Conservation (phyloP, 1,140 invertebrate species). For the Neelides sp. region DNA sequence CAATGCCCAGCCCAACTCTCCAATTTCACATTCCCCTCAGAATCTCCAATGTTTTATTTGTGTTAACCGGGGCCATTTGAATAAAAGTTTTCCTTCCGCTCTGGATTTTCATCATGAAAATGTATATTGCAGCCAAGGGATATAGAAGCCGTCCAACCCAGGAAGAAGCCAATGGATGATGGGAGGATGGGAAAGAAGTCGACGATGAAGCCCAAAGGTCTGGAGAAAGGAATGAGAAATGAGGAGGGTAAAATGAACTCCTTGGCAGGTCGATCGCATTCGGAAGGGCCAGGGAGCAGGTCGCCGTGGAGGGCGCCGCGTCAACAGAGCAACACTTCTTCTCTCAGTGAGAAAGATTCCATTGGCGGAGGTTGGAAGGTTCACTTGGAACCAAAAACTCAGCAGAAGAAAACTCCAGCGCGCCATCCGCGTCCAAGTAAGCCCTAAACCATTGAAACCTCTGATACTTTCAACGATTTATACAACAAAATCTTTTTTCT, state of each 20-base stretch:
- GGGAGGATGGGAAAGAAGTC: conserved; percentile 16
- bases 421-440: conserved; percentile 42
- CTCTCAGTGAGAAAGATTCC: conserved; percentile 21
- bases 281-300: conserved; percentile 21
- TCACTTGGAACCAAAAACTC: conserved; percentile 30
- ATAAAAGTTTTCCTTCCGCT: too few relatives aligned
- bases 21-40: too few relatives aligned
- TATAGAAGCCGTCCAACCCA: conserved; percentile 26
- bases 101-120: too few relatives aligned
- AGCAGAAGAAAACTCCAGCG: too few relatives aligned
- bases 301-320: conserved; percentile 23
- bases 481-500: too few relatives aligned
- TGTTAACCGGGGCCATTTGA: too few relatives aligned
- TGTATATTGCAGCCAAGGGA: conserved; percentile 22
- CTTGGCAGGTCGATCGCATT: conserved; percentile 43
- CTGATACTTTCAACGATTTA: too few relatives aligned
- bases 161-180: conserved; percentile 22
- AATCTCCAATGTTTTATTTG: too few relatives aligned
- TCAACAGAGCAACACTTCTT: conserved; percentile 24
- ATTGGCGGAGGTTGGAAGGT: conserved; percentile 25
- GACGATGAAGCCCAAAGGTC: conserved; percentile 17
- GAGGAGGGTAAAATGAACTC: too few relatives aligned
- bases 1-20: too few relatives aligned
- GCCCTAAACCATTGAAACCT: conserved; percentile 31
- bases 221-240: too few relatives aligned